Base-by-base conservation (phyloP, 2,888 invertebrate species). In the Acleris literana region DNA sequence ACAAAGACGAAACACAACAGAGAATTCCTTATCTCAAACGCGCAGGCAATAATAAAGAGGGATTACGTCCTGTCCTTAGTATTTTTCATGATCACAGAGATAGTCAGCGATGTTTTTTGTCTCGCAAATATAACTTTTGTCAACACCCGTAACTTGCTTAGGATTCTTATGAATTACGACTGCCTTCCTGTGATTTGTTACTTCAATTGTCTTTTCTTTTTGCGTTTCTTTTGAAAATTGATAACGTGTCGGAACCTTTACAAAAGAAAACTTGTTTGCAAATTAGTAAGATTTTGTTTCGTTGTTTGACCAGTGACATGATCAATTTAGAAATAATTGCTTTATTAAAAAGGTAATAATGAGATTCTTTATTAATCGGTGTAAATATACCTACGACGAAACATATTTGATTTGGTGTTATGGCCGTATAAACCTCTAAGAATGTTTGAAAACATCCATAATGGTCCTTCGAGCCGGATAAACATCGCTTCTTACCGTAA, bases 401-500 rank as follows among this genome's bases (percentile, higher is more conserved):
- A 17, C 17, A 46, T 16, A 49, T 49, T 53, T 25, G 22, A 53
- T 22, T 25, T 53, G 16, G 29, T 16, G 4, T 53, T 53, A 18
- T 22, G 25, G 29, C 9, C 17, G 13, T n/a, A 48, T 9, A n/a
- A 17, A 49, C 56, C 56, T 44, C 29, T 16, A 20, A 52, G 52
- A 48, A 51, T 56, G 39, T 64, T 44, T 5, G 18, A 53, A 56
- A 64, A 39, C 56, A 51, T 58, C 58, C 55, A 58, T 61, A 62
- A 67, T 62, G 71, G 68, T 74, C 71, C 68, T 73, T 71, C 69
- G 71, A 64, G 70, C 70, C 69, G 72, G 72, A 71, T 72, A 60
- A 65, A 69, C 74, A 74, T 75, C 73, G 53, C 72, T 72, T 72
- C 68, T 43, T 69, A 67, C 73, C 68, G 73, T 78, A 78, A 79